Percentiles rank a stretch among this genome's conserved stretches.
These are phyloP conservation scores for Tetragonisca angustula DNA, from an alignment of 2,888 invertebrate species.

Conservation along the genomic window DNA sequence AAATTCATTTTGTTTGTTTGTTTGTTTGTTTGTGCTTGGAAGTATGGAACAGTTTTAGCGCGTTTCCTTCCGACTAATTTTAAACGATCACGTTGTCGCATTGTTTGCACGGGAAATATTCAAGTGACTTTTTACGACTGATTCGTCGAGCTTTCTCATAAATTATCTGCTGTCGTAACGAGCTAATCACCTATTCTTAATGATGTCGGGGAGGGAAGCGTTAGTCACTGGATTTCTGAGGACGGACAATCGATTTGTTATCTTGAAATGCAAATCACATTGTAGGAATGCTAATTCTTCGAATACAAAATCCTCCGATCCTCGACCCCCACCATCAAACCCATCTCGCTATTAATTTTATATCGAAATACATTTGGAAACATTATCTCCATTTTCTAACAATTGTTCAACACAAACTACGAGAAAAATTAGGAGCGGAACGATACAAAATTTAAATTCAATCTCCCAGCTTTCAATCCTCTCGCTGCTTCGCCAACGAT, in stretches of 20 bases:
- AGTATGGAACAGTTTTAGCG: neutral
- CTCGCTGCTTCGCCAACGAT: neutral
- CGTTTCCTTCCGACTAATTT: neutral
- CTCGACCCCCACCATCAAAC: neutral
- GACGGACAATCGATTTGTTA: neutral
- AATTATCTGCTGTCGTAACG: neutral
- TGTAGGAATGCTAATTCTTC: neutral
- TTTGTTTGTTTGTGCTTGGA: neutral
- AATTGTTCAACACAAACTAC: no score
- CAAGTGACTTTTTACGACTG: neutral
- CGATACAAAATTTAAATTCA: neutral
- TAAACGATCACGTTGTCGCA: neutral
- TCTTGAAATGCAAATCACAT: no score
- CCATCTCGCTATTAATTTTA: neutral
- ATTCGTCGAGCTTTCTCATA: neutral
- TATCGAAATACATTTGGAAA: no score
- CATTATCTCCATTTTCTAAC: no score
- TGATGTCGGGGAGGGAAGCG: neutral
- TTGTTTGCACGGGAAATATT: neutral
- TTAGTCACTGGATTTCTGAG: neutral
- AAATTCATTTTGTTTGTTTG: neutral
- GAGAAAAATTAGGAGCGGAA: no score
- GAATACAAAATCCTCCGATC: neutral
- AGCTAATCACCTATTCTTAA: slow-evolving; percentile 10
- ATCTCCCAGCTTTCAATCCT: neutral